These are phyloP conservation scores for Lucifuga dentata DNA, from an alignment of 2,113 vertebrate species.

Conservation along the genomic window DNA sequence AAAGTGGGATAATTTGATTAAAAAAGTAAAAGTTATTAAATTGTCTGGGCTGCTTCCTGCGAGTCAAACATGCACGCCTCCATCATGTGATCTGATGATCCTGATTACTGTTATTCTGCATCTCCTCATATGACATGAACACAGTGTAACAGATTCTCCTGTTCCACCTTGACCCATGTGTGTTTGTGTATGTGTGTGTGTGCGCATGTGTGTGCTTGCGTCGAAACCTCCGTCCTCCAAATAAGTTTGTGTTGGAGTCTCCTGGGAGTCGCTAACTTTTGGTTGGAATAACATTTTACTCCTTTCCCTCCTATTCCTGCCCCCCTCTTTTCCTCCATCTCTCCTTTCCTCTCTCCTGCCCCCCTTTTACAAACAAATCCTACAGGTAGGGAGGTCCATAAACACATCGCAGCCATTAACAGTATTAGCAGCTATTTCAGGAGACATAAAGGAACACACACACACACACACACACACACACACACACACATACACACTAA, in stretches of 20 bases:
- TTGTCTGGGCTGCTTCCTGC: too few species aligned
- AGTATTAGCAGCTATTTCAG: constrained; percentile 36
- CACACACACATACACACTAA: constrained; percentile 2
- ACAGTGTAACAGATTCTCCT: too few species aligned
- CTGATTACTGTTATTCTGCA: too few species aligned
- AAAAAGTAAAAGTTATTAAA: too few species aligned
- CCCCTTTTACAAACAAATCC: constrained; percentile 47
- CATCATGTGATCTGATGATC: too few species aligned
- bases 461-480: constrained; percentile 8
- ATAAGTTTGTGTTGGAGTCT: constrained; percentile 33
- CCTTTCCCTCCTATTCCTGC: neutral
- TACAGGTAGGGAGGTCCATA: constrained; percentile 44
- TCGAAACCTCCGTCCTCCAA: constrained; percentile 14
- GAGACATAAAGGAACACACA: constrained; percentile 21
- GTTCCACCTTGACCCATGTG: too few species aligned
- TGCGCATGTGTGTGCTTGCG: constrained; percentile 7
- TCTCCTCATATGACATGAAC: too few species aligned
- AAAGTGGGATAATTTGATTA: too few species aligned
- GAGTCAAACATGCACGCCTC: too few species aligned
- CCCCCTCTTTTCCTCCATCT: neutral
- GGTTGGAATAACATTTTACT: constrained; percentile 48
- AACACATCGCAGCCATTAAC: constrained; percentile 61
- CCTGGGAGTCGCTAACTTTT: constrained; percentile 42
- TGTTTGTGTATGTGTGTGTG: too few species aligned
- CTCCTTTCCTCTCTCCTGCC: too few species aligned